These are phyloP conservation scores for Chalcosyrphus nemorum DNA, from an alignment of 2,888 invertebrate species.

Conservation along the genomic window DNA sequence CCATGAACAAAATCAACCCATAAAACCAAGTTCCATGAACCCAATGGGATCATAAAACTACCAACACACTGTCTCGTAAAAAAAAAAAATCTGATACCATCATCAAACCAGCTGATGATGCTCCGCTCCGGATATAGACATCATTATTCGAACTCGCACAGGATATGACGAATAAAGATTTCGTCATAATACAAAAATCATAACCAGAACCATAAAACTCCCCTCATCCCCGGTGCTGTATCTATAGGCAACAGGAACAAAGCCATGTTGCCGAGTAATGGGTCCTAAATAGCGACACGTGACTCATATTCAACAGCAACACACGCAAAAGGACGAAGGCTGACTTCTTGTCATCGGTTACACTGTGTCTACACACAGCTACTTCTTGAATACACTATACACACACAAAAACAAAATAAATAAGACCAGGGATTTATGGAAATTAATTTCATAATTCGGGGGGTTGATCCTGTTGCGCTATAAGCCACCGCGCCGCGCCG, in stretches of 20 bases:
- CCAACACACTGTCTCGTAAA: constrained; percentile 55
- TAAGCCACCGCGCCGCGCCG: constrained; percentile 48
- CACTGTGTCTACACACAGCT: constrained; percentile 8
- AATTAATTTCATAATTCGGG: constrained; percentile 82
- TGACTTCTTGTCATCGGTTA: constrained; percentile 76
- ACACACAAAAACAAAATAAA: too few relatives aligned
- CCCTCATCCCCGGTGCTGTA: constrained; percentile 27
- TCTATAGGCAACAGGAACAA: constrained; percentile 40
- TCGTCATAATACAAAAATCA: constrained; percentile 69
- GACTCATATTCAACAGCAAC: constrained; percentile 74
- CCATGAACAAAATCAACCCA: neutral
- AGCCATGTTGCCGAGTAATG: constrained; percentile 78
- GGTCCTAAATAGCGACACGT: constrained; percentile 82
- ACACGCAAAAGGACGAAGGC: constrained; percentile 66
- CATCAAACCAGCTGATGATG: constrained; percentile 62
- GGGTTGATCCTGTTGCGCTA: constrained; percentile 76
- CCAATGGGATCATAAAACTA: constrained; percentile 51
- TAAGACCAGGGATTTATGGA: constrained; percentile 79
- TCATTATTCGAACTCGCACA: constrained; percentile 60
- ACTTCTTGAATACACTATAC: neutral
- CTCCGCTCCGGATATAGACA: constrained; percentile 52
- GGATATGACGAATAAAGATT: constrained; percentile 72
- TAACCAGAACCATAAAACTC: constrained; percentile 48
- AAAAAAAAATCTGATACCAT: constrained; percentile 63
- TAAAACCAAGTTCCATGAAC: constrained; percentile 12